These are phyloP conservation scores for Dallia pectoralis DNA, from an alignment of 2,797 vertebrate genomes.

Conservation along the genomic window DNA sequence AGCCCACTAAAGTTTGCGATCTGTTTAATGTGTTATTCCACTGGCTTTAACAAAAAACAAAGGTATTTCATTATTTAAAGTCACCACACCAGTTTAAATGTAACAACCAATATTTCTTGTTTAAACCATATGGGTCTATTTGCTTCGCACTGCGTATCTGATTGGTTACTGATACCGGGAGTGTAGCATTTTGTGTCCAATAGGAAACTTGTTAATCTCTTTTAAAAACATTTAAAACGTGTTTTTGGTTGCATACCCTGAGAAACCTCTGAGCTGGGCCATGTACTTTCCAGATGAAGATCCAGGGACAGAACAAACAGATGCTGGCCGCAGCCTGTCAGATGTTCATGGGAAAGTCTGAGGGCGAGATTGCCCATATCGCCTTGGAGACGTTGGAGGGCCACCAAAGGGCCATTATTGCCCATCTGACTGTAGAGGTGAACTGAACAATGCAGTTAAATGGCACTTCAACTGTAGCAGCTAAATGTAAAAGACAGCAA, in stretches of 20 bases:
- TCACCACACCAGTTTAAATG: too few species aligned
- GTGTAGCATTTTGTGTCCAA: too few species aligned
- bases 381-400: constrained; percentile 91
- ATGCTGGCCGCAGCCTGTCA: constrained; percentile 93
- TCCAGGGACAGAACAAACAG: constrained; percentile 94
- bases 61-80: too few species aligned
- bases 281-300: constrained; percentile 81
- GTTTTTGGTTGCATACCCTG: too few species aligned
- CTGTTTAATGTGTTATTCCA: neutral
- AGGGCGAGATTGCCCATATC: constrained; percentile 87
- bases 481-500: too few species aligned
- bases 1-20: neutral
- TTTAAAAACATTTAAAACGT: neutral
- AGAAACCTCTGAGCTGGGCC: constrained; percentile 3
- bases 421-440: constrained; percentile 92
- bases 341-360: constrained; percentile 94
- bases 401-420: constrained; percentile 92
- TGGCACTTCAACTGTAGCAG: too few species aligned
- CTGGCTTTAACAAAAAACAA: too few species aligned
- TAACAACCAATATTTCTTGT: neutral
- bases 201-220: neutral
- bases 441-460: neutral
- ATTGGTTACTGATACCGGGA: too few species aligned
- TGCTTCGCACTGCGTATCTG: constrained; percentile 3
- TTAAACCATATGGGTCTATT: neutral